Percentiles rank a stretch among this genome's conserved stretches.
phyloP scores from a whole-genome alignment of 1,140 invertebrate genomes.

The Zelostemma sp. region DNA sequence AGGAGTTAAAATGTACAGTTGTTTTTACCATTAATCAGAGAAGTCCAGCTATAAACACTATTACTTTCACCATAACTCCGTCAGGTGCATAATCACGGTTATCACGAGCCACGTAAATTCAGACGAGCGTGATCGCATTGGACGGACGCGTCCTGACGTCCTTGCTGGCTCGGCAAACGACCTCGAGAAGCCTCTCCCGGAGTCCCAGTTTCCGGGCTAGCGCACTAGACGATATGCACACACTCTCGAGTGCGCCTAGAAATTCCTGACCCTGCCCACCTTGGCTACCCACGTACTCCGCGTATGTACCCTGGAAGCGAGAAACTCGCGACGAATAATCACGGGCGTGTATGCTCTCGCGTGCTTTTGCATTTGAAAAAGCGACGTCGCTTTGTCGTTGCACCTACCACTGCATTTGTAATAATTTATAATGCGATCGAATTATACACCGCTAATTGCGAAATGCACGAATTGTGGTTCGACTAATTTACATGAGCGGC shows the following conservation, averaged over 20 bases:
- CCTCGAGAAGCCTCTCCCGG: conserved; percentile 55
- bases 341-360: conserved; percentile 42
- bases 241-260: conserved; percentile 52
- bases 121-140: conserved; percentile 8
- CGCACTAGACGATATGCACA: conserved; percentile 51
- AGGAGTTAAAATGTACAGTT: too few species aligned
- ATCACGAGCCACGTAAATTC: neutral
- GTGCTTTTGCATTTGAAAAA: conserved; percentile 15
- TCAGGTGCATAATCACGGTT: neutral
- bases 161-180: conserved; percentile 59
- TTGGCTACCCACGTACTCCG: conserved; percentile 46
- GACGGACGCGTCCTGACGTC: conserved; percentile 42
- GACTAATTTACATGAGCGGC: conserved; percentile 27
- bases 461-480: neutral
- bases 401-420: conserved; percentile 34
- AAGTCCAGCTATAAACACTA: too few species aligned
- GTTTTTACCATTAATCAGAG: too few species aligned
- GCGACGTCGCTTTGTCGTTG: conserved; percentile 58
- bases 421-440: neutral
- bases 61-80: conserved; percentile 2
- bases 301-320: conserved; percentile 41
- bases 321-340: conserved; percentile 45
- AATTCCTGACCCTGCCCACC: conserved; percentile 64
- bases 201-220: conserved; percentile 55
- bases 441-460: neutral